Evolutionary conservation across 35 echinoderm and acorn worm species (phyloP), one percentile per base, ranked within the genome.

Genomic region (Apostichopus californicus): DNA sequence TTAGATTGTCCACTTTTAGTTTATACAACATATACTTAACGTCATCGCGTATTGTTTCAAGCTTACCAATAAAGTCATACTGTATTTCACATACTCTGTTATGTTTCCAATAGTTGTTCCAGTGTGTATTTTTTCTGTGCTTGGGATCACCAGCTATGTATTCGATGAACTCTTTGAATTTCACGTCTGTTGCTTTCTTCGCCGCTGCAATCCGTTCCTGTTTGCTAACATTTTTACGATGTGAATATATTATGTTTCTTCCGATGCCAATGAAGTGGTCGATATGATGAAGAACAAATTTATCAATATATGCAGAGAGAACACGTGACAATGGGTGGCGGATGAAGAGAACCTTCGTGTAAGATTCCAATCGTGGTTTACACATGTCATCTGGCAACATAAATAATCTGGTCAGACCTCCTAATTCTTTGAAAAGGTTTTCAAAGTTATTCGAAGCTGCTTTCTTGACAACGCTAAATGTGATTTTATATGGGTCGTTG

Each of bases 11-110:
- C 7, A 54, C 13, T 14, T 54, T 78, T 7, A 91, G 17, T 89
- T 89, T 89, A 66, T 89, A 66, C 13, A 91, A 5, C 55, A 91
- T 6, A 79, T 91, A 91, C 8, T 12, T 25, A 28, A 60, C 52
- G 68, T 91, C 89, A 18, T 91, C 89, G 2, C 28, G 14, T 10
- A 91, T 59, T 10, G 89, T 91, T 79, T 91, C 89, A 5, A 91
- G 55, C 54, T 79, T 77, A 7, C 89, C 89, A 55, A 91, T 91
- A 59, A 91, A 91, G 17, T 91, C 73, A 54, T 91, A 91, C 59
- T 59, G 52, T 6, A 91, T 17, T 59, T 91, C 89, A 59, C 89
- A 91, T 54, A 91, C 71, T 22, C 89, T 72, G 73, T 77, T 91
- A 57, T 91, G 89, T 17, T 78, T 23, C 89, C 89, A 91, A 11